Evolutionary conservation across 2,113 vertebrate genomes (phyloP).

Genomic region (Dasyprocta punctata): DNA sequence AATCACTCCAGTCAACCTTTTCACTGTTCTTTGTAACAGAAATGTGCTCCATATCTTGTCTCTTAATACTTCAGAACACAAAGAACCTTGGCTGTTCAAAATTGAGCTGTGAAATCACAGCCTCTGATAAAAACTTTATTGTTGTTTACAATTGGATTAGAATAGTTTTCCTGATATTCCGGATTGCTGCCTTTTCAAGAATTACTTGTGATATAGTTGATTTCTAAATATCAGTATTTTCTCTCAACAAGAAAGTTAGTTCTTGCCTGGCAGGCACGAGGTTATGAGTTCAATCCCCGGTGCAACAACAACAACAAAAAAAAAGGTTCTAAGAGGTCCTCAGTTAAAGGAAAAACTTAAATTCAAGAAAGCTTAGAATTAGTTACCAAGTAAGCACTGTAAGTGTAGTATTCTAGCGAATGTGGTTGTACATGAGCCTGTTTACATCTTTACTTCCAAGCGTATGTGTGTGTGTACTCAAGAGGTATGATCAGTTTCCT

Average conservation of each 20-base stretch:
- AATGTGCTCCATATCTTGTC: neutral
- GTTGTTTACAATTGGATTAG: neutral
- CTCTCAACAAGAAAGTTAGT: neutral
- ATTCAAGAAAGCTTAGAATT: constrained; percentile 24
- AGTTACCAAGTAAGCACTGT: neutral
- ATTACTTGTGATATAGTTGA: neutral
- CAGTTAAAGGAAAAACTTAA: constrained; percentile 45
- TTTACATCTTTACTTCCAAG: neutral
- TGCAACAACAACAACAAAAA: neutral
- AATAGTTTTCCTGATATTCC: neutral
- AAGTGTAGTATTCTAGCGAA: neutral
- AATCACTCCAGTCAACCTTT: neutral
- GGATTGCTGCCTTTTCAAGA: constrained; percentile 28
- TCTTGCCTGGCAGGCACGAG: too few relatives aligned
- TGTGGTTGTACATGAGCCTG: neutral
- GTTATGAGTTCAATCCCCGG: too few relatives aligned
- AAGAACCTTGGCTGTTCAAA: neutral
- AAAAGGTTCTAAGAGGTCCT: neutral
- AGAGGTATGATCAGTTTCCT: neutral
- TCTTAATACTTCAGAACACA: neutral
- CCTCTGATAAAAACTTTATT: neutral
- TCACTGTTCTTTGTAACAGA: neutral
- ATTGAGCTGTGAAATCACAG: neutral
- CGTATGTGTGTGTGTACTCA: neutral
- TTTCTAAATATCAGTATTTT: constrained; percentile 34